Percentiles rank a stretch among this genome's conserved stretches.
These are phyloP conservation scores for Myrmecobius fasciatus DNA, from an alignment of 2,113 vertebrate species.

Conservation along the genomic window DNA sequence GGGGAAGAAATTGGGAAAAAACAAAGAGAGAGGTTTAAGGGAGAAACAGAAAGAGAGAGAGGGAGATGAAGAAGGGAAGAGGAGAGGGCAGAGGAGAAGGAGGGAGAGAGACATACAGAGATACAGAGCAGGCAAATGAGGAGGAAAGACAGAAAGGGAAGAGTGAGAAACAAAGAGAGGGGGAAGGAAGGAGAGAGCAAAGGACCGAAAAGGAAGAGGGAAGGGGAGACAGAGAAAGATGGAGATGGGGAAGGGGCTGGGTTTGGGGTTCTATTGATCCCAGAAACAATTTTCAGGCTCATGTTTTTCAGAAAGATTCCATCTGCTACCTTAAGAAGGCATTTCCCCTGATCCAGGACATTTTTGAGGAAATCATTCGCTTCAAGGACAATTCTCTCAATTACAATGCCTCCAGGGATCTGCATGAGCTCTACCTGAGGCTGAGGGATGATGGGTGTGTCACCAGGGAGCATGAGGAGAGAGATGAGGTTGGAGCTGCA, in stretches of 20 bases:
- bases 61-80: not conserved
- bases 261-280: not conserved
- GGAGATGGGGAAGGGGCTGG: not conserved
- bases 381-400: constrained; percentile 83
- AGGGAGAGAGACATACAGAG: no score
- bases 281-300: constrained; percentile 11
- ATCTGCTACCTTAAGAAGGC: constrained; percentile 85
- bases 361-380: constrained; percentile 74
- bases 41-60: no score
- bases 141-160: not conserved
- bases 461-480: constrained; percentile 65
- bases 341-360: constrained; percentile 75
- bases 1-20: not conserved
- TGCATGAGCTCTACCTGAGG: constrained; percentile 76
- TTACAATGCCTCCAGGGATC: constrained; percentile 27
- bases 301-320: constrained; percentile 65
- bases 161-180: not conserved
- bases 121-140: no score
- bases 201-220: not conserved
- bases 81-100: not conserved
- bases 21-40: no score
- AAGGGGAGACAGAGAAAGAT: not conserved
- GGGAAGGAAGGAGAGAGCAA: not conserved
- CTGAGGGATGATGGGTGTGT: constrained; percentile 71
- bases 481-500: not conserved